A percentile compares a stretch with the other conserved stretches of the same genome.
Conservation (phyloP, 2,888 invertebrate species). For the Amphipyra tragopoginis region DNA sequence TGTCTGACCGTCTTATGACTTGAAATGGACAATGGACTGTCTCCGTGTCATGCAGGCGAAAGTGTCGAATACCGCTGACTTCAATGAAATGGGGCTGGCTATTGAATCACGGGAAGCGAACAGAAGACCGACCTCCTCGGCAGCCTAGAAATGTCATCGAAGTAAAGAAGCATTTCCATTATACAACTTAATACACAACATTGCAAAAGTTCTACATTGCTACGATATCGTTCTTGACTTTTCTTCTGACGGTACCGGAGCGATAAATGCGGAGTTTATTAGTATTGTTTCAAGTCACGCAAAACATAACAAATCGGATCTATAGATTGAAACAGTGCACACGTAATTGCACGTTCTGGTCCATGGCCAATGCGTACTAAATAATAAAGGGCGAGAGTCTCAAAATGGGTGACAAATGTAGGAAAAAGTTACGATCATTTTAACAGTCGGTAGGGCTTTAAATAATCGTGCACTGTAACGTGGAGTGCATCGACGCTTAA, state of each 20-base stretch:
- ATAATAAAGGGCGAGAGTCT: not conserved
- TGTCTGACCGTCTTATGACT: conserved; percentile 29
- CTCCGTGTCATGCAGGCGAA: conserved; percentile 7
- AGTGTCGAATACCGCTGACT: conserved; percentile 16
- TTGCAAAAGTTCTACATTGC: conserved; percentile 16
- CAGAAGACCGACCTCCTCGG: conserved; percentile 1
- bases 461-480: not conserved
- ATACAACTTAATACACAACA: conserved; percentile 5
- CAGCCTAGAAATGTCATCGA: conserved; percentile 17
- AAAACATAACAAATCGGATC: conserved; percentile 29
- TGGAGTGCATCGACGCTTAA: conserved; percentile 4
- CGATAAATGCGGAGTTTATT: conserved; percentile 30
- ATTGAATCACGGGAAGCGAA: conserved; percentile 9
- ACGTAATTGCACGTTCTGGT: conserved; percentile 15
- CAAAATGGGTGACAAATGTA: not conserved
- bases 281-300: conserved; percentile 51
- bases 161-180: conserved; percentile 1
- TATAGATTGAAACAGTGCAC: conserved; percentile 35
- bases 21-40: conserved; percentile 1
- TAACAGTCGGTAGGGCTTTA: not conserved
- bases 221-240: conserved; percentile 11
- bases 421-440: not conserved
- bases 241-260: conserved; percentile 9
- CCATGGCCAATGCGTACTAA: not conserved
- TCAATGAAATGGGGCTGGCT: conserved; percentile 19